Percentiles rank a stretch among this genome's conserved stretches.
Conservation (phyloP, 2,797 vertebrate species). For the Tenualosa ilisha region DNA sequence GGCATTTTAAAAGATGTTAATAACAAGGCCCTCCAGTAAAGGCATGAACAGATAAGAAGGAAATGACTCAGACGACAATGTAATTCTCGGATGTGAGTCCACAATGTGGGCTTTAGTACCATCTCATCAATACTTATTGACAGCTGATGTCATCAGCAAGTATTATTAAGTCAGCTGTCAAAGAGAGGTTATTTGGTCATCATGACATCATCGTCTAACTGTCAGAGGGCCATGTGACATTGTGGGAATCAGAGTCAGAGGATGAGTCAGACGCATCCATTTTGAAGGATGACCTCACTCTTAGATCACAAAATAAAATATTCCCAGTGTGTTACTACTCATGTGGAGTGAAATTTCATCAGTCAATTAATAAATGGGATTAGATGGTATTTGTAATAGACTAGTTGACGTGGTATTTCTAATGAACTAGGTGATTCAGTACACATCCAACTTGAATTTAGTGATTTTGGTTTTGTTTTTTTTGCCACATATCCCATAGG, state of each 20-base stretch:
- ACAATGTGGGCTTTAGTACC: neutral
- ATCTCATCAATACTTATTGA: neutral
- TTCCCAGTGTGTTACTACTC: neutral
- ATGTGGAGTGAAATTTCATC: neutral
- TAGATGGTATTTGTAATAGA: neutral
- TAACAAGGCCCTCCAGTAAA: neutral
- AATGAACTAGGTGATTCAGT: neutral
- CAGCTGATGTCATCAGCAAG: neutral
- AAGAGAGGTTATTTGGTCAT: constrained; percentile 9
- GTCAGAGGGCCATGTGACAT: neutral
- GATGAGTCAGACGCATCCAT: neutral
- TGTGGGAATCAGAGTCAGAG: neutral
- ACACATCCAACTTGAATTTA: neutral
- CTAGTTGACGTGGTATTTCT: too few species aligned
- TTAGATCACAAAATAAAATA: neutral
- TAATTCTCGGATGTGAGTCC: neutral
- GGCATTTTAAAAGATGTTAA: neutral
- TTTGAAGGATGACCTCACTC: constrained; percentile 1
- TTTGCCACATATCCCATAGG: too few species aligned
- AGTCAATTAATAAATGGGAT: neutral
- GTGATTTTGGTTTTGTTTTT: too few species aligned
- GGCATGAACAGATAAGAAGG: neutral
- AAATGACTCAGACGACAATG: neutral
- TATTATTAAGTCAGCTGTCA: neutral
- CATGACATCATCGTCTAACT: neutral